A percentile compares a stretch with the other conserved stretches of the same genome.
Conservation (phyloP, 2,888 invertebrate species). For the Deladenus siricidicola region DNA sequence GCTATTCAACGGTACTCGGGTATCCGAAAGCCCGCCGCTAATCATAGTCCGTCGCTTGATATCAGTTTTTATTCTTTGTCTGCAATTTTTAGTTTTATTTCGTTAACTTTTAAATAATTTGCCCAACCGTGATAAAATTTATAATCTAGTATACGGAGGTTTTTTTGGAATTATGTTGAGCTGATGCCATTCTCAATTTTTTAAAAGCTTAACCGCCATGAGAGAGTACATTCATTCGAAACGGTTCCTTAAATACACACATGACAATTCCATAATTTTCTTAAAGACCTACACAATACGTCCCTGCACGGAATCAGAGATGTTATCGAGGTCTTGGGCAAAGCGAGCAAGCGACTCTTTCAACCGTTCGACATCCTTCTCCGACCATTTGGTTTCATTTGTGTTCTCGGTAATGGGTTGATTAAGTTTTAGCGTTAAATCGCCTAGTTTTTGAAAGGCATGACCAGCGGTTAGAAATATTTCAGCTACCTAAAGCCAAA, state of each 20-base stretch:
- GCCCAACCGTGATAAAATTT: neutral
- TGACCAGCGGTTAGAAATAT: slow-evolving; percentile 48
- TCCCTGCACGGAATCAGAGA: slow-evolving; percentile 28
- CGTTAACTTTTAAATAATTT: neutral
- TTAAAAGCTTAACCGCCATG: too few relatives aligned
- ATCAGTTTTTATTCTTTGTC: slow-evolving; percentile 5
- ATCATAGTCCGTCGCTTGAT: slow-evolving; percentile 1
- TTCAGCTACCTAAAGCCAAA: slow-evolving; percentile 38
- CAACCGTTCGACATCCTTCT: slow-evolving; percentile 40
- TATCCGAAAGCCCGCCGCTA: slow-evolving; percentile 26
- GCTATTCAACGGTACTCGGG: neutral
- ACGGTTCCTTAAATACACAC: neutral
- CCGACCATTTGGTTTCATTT: slow-evolving; percentile 17
- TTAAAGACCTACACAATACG: slow-evolving; percentile 3
- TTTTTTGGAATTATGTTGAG: neutral
- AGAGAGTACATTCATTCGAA: too few relatives aligned
- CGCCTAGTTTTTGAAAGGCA: slow-evolving; percentile 48
- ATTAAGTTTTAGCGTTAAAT: slow-evolving; percentile 32
- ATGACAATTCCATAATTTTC: neutral
- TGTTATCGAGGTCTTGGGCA: slow-evolving; percentile 46
- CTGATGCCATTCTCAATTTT: neutral
- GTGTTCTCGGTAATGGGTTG: neutral
- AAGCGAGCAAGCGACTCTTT: slow-evolving; percentile 40
- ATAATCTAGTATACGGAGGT: neutral
- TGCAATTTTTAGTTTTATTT: neutral